Evolutionary conservation across 2,888 invertebrate genomes (phyloP), one percentile per base, ranked within the genome.

Genomic region (Barypeithes pellucidus): DNA sequence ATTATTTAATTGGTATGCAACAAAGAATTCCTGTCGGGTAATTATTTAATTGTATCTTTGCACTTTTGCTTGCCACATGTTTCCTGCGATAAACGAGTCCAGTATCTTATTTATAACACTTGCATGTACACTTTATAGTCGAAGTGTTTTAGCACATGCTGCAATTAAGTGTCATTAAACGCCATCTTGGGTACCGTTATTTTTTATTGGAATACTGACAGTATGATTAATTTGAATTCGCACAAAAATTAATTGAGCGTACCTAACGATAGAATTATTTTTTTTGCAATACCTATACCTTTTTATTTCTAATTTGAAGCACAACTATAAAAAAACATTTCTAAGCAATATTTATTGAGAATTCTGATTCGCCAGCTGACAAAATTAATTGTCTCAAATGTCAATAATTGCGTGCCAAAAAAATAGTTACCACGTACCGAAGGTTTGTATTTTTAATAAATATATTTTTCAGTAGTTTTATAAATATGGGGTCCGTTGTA

Each of bases 21-120:
- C 29, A 70, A 54, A 63, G 47, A 70, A 22, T 60, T 11, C 59
- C 45, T 52, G 60, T 39, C 41, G 14, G 54, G 69, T 69, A 62
- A 57, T 70, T 70, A 70, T 70, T 70, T 63, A 70, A 70, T 70
- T 70, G 63, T 63, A 70, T 62, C 70, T 70, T 69, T 63, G 70
- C 67, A 69, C 65, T 73, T 73, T 73, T 73, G 70, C 69, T 33
- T 67, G 43, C 67, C 67, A 73, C 73, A 63, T 73, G 73, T 54
- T 68, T 45, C 54, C 14, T 18, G 50, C 36, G 11, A 39, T 22
- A 72, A 67, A 60, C 67, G 67, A 39, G 66, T 62, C 57, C 50
- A 22, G 36, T 68, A 73, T 73, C 68, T 73, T 68, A 73, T 73
- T 73, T 73, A 68, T 57, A 47, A 68, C 59, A 24, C 50, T 67